phyloP scores from a whole-genome alignment of 53 echinoderm and acorn worm genomes.

The Apostichopus leukothele region DNA sequence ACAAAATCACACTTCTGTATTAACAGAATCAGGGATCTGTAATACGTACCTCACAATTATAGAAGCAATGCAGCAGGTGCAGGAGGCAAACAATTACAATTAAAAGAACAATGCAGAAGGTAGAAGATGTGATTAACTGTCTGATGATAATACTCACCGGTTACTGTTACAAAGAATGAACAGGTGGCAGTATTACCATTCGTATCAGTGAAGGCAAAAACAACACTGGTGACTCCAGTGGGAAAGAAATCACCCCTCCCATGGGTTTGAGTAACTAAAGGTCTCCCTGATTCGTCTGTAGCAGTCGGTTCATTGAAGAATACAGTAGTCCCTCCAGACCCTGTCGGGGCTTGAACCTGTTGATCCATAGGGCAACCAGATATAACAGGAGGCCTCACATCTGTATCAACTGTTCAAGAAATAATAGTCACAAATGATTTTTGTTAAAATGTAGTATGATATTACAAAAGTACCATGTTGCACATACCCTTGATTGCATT shows the following conservation, averaged over 20 bases:
- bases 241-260: slow-evolving; percentile 29
- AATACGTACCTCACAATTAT: no score
- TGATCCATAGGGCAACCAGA: slow-evolving; percentile 12
- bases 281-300: slow-evolving; percentile 25
- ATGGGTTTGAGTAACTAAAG: background rate
- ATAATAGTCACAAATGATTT: no score
- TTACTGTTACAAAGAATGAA: slow-evolving; percentile 16
- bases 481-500: no score
- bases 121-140: background rate
- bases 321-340: background rate
- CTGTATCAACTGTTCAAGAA: no score
- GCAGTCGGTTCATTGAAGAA: slow-evolving; percentile 20
- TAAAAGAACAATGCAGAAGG: no score
- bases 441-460: no score
- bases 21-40: no score
- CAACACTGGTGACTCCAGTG: slow-evolving; percentile 20
- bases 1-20: no score
- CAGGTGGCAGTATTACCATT: background rate
- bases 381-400: background rate
- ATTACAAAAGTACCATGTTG: no score
- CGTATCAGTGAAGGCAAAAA: slow-evolving; percentile 15
- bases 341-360: slow-evolving; percentile 1
- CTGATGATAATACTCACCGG: background rate
- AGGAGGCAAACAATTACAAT: no score
- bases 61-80: no score